Conservation (phyloP, 1,140 invertebrate genomes). For the Drosophila willistoni region DNA sequence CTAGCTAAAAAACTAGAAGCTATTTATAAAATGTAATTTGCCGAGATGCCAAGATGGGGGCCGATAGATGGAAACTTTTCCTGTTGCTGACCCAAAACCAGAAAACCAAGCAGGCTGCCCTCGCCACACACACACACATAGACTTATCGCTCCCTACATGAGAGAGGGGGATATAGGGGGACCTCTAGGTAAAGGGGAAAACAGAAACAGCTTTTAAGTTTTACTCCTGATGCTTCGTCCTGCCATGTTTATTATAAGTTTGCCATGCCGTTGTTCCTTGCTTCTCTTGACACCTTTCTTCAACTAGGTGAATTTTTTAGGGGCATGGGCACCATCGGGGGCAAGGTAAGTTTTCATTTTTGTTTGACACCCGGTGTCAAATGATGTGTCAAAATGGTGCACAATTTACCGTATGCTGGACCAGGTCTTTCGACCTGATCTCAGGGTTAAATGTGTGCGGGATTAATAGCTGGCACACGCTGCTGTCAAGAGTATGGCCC, state of each 20-base stretch:
- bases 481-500: slow-evolving; percentile 36
- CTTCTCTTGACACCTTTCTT: slow-evolving; percentile 16
- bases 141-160: not conserved
- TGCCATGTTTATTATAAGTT: slow-evolving; percentile 66
- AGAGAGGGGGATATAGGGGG: no score
- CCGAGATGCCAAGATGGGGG: slow-evolving; percentile 25
- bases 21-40: slow-evolving; percentile 77
- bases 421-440: slow-evolving; percentile 16
- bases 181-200: not conserved
- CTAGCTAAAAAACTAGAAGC: slow-evolving; percentile 50
- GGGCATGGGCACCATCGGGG: slow-evolving; percentile 3
- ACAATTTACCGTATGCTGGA: slow-evolving; percentile 69
- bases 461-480: slow-evolving; percentile 72
- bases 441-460: slow-evolving; percentile 66
- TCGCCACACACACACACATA: not conserved
- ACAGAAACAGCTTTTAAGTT: slow-evolving; percentile 7
- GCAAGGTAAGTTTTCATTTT: slow-evolving; percentile 70
- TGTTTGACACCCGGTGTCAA: slow-evolving; percentile 75
- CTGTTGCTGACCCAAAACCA: slow-evolving; percentile 60
- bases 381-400: slow-evolving; percentile 78
- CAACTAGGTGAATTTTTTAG: not conserved
- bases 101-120: not conserved
- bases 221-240: slow-evolving; percentile 2
- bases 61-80: slow-evolving; percentile 47
- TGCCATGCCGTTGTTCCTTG: slow-evolving; percentile 8